These are phyloP conservation scores for Harpalus rubripes DNA, from an alignment of 2,888 invertebrate genomes.

Conservation along the genomic window DNA sequence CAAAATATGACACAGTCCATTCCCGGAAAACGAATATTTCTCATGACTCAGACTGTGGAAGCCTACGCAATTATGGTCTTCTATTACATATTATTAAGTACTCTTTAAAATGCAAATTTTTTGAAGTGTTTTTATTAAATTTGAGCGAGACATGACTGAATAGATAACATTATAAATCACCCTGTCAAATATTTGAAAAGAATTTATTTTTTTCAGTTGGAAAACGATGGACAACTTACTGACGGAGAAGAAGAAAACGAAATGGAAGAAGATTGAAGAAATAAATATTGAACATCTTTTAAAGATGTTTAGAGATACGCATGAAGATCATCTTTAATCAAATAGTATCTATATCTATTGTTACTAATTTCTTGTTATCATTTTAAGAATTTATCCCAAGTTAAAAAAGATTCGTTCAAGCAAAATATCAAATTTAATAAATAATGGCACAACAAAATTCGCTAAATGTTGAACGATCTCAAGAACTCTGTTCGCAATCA, in stretches of 20 bases:
- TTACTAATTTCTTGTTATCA: conserved; percentile 60
- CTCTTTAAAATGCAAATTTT: no score
- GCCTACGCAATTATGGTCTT: no score
- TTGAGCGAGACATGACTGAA: no score
- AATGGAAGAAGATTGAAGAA: conserved; percentile 74
- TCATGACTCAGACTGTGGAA: no score
- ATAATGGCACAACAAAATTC: conserved; percentile 16
- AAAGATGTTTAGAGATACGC: conserved; percentile 19
- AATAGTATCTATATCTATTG: conserved; percentile 57
- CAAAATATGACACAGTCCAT: no score
- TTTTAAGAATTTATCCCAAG: conserved; percentile 35
- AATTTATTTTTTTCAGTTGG: conserved; percentile 10
- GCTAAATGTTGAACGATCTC: conserved; percentile 24
- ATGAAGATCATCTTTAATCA: conserved; percentile 41
- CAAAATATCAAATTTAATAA: conserved; percentile 18
- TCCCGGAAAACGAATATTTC: no score
- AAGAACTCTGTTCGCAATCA: conserved; percentile 6
- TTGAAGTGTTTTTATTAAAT: no score
- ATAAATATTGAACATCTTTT: background rate
- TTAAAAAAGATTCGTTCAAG: conserved; percentile 24
- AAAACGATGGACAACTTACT: conserved; percentile 67
- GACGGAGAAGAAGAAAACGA: conserved; percentile 68
- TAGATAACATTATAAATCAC: no score
- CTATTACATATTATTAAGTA: no score
- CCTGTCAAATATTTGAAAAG: background rate